These are phyloP conservation scores for Peromyscus leucopus DNA, from an alignment of 2,113 vertebrate species.

Conservation along the genomic window DNA sequence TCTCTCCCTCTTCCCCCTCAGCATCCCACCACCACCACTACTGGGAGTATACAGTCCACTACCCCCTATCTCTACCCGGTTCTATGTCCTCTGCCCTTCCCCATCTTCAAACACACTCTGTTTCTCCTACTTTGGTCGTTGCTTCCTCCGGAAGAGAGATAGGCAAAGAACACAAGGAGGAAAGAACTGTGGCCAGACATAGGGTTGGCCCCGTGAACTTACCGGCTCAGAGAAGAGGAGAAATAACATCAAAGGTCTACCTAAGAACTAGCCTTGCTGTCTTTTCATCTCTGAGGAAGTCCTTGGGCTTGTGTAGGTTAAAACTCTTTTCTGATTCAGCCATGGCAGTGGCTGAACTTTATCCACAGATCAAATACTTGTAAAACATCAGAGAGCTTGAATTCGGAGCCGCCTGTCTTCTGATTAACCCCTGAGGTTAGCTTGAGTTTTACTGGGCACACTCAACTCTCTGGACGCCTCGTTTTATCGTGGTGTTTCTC, in stretches of 20 bases:
- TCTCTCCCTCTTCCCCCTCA: not conserved
- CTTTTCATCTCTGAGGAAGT: not conserved
- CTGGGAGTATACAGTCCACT: not conserved
- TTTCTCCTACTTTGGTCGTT: not conserved
- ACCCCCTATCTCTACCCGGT: not conserved
- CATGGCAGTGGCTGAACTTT: not conserved
- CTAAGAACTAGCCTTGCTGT: not conserved
- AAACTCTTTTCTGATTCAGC: not conserved
- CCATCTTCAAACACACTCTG: not conserved
- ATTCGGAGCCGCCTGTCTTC: not conserved
- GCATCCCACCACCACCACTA: not conserved
- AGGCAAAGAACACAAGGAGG: not conserved
- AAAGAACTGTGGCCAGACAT: not conserved
- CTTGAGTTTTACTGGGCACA: not conserved
- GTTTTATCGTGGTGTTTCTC: not conserved
- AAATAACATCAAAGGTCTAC: not conserved
- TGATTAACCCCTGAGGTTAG: conserved; percentile 1
- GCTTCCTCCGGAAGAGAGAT: not conserved
- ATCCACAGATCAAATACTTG: conserved; percentile 31
- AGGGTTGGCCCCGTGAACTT: not conserved
- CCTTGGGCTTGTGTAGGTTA: not conserved
- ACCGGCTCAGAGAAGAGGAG: not conserved
- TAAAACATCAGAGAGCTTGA: conserved; percentile 54
- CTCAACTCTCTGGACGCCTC: accelerated
- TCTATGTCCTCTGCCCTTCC: accelerated